These are phyloP conservation scores for Hirundo rustica DNA, from an alignment of 2,797 vertebrate genomes.

Conservation along the genomic window DNA sequence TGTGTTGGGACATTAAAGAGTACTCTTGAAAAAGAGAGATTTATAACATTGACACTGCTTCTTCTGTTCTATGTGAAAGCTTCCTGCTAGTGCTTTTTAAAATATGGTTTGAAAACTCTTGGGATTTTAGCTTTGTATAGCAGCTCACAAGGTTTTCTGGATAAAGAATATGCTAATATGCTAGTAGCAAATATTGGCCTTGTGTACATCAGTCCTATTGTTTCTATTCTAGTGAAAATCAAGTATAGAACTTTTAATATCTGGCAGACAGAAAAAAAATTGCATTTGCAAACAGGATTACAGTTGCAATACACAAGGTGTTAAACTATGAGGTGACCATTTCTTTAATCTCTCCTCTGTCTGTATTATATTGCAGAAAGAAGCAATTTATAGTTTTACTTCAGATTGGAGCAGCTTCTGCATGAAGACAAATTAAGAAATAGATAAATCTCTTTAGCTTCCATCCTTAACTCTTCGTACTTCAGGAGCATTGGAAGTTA, in stretches of 20 bases:
- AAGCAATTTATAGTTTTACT: neutral
- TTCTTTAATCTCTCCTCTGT: neutral
- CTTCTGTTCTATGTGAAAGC: neutral
- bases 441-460: neutral
- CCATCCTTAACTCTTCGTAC: neutral
- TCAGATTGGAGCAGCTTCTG: neutral
- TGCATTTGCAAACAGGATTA: neutral
- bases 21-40: neutral
- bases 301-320: neutral
- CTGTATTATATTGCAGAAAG: neutral
- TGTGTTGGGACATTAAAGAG: neutral
- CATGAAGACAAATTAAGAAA: neutral
- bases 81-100: neutral
- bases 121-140: neutral
- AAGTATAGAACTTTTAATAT: neutral
- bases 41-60: fast-evolving
- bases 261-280: neutral
- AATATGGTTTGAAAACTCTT: neutral
- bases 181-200: neutral
- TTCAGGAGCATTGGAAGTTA: neutral
- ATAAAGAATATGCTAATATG: neutral
- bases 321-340: neutral
- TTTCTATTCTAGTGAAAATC: neutral
- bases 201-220: neutral
- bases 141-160: neutral